phyloP scores from a whole-genome alignment of 2,888 invertebrate species.

The Leptinotarsa tumamoca region DNA sequence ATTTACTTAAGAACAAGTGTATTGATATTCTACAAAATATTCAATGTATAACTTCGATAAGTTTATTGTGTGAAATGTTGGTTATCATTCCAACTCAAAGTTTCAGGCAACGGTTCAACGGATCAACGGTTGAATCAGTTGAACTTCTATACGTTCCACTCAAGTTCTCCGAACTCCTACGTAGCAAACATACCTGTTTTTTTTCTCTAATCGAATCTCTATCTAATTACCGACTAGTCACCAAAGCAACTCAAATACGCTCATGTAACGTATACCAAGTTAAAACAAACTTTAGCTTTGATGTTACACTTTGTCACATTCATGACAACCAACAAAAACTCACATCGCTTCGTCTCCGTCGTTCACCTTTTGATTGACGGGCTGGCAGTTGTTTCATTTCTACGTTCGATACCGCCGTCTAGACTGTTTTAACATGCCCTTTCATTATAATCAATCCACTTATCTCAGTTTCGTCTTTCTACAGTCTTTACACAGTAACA shows the following conservation, averaged over 20 bases:
- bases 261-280: neutral
- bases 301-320: conserved; percentile 4
- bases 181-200: neutral
- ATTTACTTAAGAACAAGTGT: too few relatives aligned
- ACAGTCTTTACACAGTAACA: neutral
- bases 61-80: too few relatives aligned
- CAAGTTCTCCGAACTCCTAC: neutral
- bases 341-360: neutral
- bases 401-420: conserved; percentile 21
- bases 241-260: neutral
- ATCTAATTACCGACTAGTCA: neutral
- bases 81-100: too few relatives aligned
- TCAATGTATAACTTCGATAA: too few relatives aligned
- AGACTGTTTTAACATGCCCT: conserved; percentile 22
- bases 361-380: neutral
- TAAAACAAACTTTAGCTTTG: neutral
- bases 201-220: neutral
- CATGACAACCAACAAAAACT: neutral
- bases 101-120: neutral
- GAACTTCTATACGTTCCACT: neutral
- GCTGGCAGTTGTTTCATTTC: neutral
- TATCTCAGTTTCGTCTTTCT: conserved; percentile 10
- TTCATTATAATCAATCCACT: conserved; percentile 24
- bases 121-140: neutral
- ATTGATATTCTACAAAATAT: too few relatives aligned